Evolutionary conservation across 2,113 vertebrate genomes (phyloP), one percentile per base, ranked within the genome.

Genomic region (Turdus rufiventris): DNA sequence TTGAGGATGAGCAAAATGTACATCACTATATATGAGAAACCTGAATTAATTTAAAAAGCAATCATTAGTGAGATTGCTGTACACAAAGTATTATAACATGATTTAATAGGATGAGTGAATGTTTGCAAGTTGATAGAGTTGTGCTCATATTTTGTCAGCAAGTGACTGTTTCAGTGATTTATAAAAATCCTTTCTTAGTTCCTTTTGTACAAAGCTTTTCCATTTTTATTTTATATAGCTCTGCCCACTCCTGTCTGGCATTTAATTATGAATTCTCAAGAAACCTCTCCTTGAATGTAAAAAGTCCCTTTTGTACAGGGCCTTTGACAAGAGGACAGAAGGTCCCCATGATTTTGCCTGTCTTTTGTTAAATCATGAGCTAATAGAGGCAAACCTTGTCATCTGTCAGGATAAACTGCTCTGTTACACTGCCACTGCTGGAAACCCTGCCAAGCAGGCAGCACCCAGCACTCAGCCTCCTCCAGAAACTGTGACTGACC

Each of bases 241-340:
- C 82, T 79, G 14, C 74, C 73, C 72, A 88, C 78, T 77, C 75
- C 70, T 79, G 82, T 71, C 73, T 96, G 95, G 94, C 91, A 97
- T 96, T 97, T 97, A 96, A 96, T 97, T 96, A 97, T 26, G 34
- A 93, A 96, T 97, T 95, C 83, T 76, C 87, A 85, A 91, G 88
- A 96, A 97, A 73, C 26, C 43, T 92, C 88, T 89, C 66, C 75
- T 95, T 89, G 85, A 80, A 42, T 45, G 56, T 75, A 68, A 97
- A 50, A 94, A 95, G 60, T 84, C 85, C 83, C 71, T 96, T 96
- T 91, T 93, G 78, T 14, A 57, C 11, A 16, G 84, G 68, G 83
- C 65, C 61, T 93, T 94, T 89, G 89, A 95, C 67, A 78, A 91
- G 5, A 88, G 83, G 96, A 96, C 84, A 90, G 82, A 70, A 79